These are phyloP conservation scores for Ancistrus triradiatus DNA, from an alignment of 2,113 vertebrate genomes.

Conservation along the genomic window DNA sequence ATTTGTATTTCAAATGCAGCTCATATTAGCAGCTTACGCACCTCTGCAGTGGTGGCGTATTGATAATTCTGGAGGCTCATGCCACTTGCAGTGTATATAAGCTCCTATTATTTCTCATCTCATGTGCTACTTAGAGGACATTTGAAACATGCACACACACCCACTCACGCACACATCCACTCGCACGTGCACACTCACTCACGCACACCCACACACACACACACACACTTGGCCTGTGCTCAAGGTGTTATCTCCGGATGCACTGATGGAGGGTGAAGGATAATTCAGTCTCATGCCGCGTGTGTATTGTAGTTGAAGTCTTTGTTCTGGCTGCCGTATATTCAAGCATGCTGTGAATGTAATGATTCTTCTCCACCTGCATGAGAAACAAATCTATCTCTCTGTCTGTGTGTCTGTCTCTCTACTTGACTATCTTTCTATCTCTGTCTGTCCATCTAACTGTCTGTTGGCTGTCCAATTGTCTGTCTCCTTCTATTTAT, in stretches of 20 bases:
- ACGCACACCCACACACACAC: slow-evolving; percentile 11
- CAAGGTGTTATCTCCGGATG: slow-evolving; percentile 28
- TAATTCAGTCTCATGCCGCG: slow-evolving; percentile 36
- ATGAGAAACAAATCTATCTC: neutral
- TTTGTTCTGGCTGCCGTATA: slow-evolving; percentile 27
- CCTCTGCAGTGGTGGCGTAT: slow-evolving; percentile 33
- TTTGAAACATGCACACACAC: neutral
- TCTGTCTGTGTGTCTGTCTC: slow-evolving; percentile 13
- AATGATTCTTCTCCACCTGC: slow-evolving; percentile 20
- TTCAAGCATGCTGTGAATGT: slow-evolving; percentile 34
- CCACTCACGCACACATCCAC: slow-evolving; percentile 12
- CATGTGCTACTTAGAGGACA: slow-evolving; percentile 18
- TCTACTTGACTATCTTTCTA: slow-evolving; percentile 12
- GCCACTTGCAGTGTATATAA: neutral
- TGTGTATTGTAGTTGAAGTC: slow-evolving; percentile 31
- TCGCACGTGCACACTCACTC: neutral
- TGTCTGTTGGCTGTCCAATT: neutral
- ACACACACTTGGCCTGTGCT: slow-evolving; percentile 9
- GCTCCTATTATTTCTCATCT: slow-evolving; percentile 20
- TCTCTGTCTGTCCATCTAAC: slow-evolving; percentile 11
- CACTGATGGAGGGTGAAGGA: slow-evolving; percentile 16
- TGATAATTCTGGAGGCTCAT: slow-evolving; percentile 48
- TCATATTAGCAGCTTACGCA: slow-evolving; percentile 49
- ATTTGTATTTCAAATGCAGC: slow-evolving; percentile 46
- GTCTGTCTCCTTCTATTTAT: neutral